These are phyloP conservation scores for Drosophila takahashii DNA, from an alignment of 1,140 invertebrate genomes.

Conservation along the genomic window DNA sequence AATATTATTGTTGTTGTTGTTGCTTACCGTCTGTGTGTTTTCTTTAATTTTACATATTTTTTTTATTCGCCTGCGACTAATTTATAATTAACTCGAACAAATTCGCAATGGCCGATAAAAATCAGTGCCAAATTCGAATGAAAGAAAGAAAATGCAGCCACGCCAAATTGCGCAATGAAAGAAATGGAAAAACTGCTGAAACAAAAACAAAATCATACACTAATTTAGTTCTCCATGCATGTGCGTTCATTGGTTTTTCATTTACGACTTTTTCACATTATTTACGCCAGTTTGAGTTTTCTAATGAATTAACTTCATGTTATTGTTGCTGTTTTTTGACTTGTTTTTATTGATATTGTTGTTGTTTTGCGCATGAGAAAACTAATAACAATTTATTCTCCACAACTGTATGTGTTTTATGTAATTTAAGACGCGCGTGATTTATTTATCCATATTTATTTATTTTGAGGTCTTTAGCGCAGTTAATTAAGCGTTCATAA, in stretches of 20 bases:
- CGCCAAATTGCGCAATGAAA: conserved; percentile 50
- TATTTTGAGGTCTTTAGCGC: conserved; percentile 43
- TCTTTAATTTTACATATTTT: conserved; percentile 37
- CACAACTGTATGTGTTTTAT: conserved; percentile 44
- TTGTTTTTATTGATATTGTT: conserved; percentile 46
- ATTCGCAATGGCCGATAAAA: conserved; percentile 8
- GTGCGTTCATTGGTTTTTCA: conserved; percentile 35
- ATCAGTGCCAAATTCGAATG: conserved; percentile 20
- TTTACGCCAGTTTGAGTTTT: conserved; percentile 41
- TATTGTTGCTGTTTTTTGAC: conserved; percentile 16
- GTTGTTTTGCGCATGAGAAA: conserved; percentile 64
- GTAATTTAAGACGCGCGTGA: conserved; percentile 58
- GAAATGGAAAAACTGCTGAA: conserved; percentile 24
- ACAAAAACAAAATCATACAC: conserved; percentile 55
- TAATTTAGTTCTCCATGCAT: conserved; percentile 36
- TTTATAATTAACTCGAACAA: conserved; percentile 47
- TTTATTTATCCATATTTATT: conserved; percentile 40
- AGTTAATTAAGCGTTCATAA: conserved; percentile 58
- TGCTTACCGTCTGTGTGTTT: conserved; percentile 63
- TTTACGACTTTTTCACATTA: conserved; percentile 36
- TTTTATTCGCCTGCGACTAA: conserved; percentile 35
- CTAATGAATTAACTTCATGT: conserved; percentile 58
- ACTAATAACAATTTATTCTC: conserved; percentile 61
- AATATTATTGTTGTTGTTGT: conserved; percentile 62
- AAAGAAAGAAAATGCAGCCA: conserved; percentile 43